Conservation (phyloP, 2,113 vertebrate genomes). For the Nothoprocta pentlandii region DNA sequence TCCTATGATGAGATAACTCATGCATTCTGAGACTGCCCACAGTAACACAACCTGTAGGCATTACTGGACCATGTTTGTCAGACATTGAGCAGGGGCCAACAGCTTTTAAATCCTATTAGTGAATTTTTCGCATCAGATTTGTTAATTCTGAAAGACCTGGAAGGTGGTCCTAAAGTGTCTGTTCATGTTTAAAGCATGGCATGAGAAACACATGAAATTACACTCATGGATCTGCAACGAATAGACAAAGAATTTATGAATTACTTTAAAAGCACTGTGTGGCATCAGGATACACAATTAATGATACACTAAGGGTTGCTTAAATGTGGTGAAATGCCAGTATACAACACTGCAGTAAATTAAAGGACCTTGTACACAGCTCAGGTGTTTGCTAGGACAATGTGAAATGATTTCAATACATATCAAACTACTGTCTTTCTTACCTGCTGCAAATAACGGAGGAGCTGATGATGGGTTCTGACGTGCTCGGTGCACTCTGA, state of each 20-base stretch:
- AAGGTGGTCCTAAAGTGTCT: background rate
- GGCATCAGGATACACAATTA: background rate
- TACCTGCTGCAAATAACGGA: conserved; percentile 89
- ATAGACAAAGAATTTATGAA: background rate
- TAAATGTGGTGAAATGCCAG: background rate
- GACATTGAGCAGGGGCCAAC: background rate
- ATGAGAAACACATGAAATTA: background rate
- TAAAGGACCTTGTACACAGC: background rate
- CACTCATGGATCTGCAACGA: background rate
- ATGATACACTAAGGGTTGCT: background rate
- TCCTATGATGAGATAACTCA: background rate
- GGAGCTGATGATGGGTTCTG: conserved; percentile 78
- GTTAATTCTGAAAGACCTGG: background rate
- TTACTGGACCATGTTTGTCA: background rate
- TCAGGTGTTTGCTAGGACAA: fast-evolving
- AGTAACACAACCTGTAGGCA: background rate
- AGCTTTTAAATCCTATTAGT: background rate
- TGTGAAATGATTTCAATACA: fast-evolving
- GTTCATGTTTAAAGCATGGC: background rate
- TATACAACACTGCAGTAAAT: background rate
- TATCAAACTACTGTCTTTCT: conserved; percentile 29
- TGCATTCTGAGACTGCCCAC: background rate
- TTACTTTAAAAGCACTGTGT: background rate
- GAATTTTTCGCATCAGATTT: background rate
- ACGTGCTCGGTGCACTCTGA: conserved; percentile 88